Base-by-base conservation (phyloP, 2,888 invertebrate genomes). In the Heliconius aoede region DNA sequence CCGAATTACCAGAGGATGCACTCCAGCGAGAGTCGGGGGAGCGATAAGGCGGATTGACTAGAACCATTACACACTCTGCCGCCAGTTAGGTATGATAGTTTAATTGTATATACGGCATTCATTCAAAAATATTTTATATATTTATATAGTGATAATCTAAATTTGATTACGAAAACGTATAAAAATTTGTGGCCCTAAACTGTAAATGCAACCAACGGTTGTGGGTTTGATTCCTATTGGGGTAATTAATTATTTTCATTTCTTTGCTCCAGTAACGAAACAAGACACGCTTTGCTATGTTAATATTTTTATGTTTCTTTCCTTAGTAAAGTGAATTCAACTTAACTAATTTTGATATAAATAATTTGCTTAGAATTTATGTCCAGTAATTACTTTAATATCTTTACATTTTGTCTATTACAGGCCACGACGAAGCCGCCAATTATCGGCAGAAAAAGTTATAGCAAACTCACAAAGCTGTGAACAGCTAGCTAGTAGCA, bases 11-110 rank as follows among this genome's bases (percentile, higher is more conserved):
- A 97, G 89, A 95, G 98, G 84, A 97, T 97, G 96, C 97, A 97
- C 90, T 98, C 97, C 88, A 97, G 97, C 89, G 98, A 98, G 88
- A 97, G 97, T 85, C 95, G 96, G 84, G 95, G 96, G 78, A 96
- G 96, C 84, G 97, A 97, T 85, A 97, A 97, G 89, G 96, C 97
- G 90, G 97, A 97, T 95, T 97, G 97, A 97, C 97, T 97, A 97
- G 97, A 97, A 93, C 95, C 96, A 90, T 93, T 95, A 94, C 95
- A 95, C 95, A 90, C 92, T 84, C 89, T 92, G 89, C 94, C 94
- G 83, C 93, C 94, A 87, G 86, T 92, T 86, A 91, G 93, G 94
- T 92, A 84, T 82, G 69, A 36, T 36, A 11, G 11, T 36, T 36
- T 36, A 36, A 36, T 36, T 1, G 36, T 36, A 36, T 36, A 0